Evolutionary conservation across 2,797 vertebrate genomes (phyloP), one percentile per base, ranked within the genome.

Genomic region (Zalophus californianus): DNA sequence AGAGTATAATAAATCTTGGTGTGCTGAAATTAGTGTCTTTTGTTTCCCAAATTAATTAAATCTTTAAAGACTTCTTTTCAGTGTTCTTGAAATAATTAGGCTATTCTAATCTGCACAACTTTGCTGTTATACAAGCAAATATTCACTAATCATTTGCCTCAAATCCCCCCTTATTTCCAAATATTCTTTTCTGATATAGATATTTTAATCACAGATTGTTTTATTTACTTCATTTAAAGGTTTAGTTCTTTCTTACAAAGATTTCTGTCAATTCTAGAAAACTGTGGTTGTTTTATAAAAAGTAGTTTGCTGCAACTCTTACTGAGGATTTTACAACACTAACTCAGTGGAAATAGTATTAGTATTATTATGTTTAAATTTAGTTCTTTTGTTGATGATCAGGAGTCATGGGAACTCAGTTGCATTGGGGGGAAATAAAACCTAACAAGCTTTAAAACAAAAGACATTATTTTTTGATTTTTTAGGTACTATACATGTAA

Each of bases 11-110:
- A 68, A 66, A 16, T 29, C 25, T 11, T 90, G 0, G 0, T 68
- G 9, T 64, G 29, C 48, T 95, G 68, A 92, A 66, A 94, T 60
- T 89, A 32, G 18, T 23, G 14, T 13, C 12, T 92, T 92, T 91
- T 78, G 6, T 90, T 86, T 35, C 38, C 92, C 77, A 87, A 94
- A 86, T 79, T 32, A 88, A 68, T 83, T 38, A 90, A 14, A 92
- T 9, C 58, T 62, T 58, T 86, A 83, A 4, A 35, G 14, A 86
- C 79, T 78, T 79, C 35, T 96, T 97, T 88, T 48, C n/a, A 41
- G 16, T 32, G 2, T 79, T 93, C 80, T 89, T 41, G 16, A 32
- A 93, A 94, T 62, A 92, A 94, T 48, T 32, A 58, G 38, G 6
- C 4, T 87, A 32, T 18, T 79, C 32, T 14, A 6, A 86, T 62